Conservation (phyloP, 2,888 invertebrate genomes). For the Mylabris sibirica region DNA sequence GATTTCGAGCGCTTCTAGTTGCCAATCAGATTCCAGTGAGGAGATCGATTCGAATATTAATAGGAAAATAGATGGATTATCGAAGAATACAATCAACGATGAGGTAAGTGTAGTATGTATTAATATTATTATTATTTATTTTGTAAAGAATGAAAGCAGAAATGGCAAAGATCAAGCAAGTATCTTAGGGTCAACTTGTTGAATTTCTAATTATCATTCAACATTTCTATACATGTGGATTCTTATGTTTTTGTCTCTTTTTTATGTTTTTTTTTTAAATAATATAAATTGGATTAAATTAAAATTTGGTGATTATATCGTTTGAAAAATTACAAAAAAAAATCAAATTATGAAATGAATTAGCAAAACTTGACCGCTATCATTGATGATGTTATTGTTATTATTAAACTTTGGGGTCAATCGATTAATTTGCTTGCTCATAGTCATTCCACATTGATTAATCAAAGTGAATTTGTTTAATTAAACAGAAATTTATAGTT, state of each 20-base stretch:
- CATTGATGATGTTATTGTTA: neutral
- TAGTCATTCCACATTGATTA: slow-evolving; percentile 5
- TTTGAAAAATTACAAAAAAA: neutral
- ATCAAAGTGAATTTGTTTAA: slow-evolving; percentile 3
- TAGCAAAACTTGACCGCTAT: neutral
- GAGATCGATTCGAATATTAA: slow-evolving; percentile 36
- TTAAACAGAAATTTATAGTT: slow-evolving; percentile 4
- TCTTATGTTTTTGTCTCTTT: neutral
- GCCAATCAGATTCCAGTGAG: slow-evolving; percentile 48
- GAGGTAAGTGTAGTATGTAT: neutral
- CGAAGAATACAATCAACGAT: slow-evolving; percentile 9
- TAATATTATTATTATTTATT: neutral
- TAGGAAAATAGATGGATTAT: slow-evolving; percentile 18
- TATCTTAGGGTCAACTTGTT: slow-evolving; percentile 19
- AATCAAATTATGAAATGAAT: neutral
- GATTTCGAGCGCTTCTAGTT: slow-evolving; percentile 49
- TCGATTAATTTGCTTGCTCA: slow-evolving; percentile 2
- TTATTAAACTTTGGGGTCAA: slow-evolving; percentile 8
- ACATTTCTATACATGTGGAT: slow-evolving; percentile 6
- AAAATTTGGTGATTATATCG: neutral
- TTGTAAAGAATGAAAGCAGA: neutral
- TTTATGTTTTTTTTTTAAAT: neutral
- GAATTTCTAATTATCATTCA: neutral
- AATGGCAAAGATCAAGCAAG: slow-evolving; percentile 10
- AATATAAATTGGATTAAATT: neutral